Base-by-base conservation (phyloP, 2,888 invertebrate genomes). In the Mycogona germanica region DNA sequence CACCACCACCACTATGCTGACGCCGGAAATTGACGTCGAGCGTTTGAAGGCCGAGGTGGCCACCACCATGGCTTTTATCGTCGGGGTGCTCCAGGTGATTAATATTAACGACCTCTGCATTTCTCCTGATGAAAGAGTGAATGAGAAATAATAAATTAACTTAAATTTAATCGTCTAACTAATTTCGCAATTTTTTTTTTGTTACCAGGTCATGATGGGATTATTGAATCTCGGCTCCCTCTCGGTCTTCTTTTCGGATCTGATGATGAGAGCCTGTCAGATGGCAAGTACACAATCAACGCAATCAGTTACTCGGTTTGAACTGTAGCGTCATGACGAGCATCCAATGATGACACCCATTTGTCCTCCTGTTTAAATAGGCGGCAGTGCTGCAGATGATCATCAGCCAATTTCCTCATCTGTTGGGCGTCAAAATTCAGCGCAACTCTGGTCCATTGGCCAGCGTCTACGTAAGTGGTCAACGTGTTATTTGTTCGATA, bases 251-350 rank as follows among this genome's bases (percentile, higher is more conserved):
- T 52, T 52, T 42, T 52, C 52, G 12, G 52, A 52, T 17, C 45
- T 52, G 46, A 52, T 52, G 52, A 52, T 52, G 46, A 29, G 52
- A 21, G 52, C 45, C 6, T 52, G 52, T 37, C 41, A 41, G 19
- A 52, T 52, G 52, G 52, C 52, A n/a, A n/a, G n/a, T n/a, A n/a
- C n/a, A n/a, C n/a, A n/a, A n/a, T n/a, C n/a, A n/a, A n/a, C n/a
- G n/a, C n/a, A n/a, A n/a, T n/a, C n/a, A n/a, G n/a, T n/a, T n/a
- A n/a, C n/a, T n/a, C n/a, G n/a, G n/a, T n/a, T n/a, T n/a, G n/a
- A n/a, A n/a, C n/a, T n/a, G n/a, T n/a, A n/a, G n/a, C n/a, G n/a
- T n/a, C n/a, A n/a, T n/a, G n/a, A n/a, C n/a, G n/a, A n/a, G n/a
- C n/a, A n/a, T n/a, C n/a, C n/a, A n/a, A n/a, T n/a, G n/a, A n/a